Conservation (phyloP, 2,113 vertebrate species). For the Kobus ellipsiprymnus region DNA sequence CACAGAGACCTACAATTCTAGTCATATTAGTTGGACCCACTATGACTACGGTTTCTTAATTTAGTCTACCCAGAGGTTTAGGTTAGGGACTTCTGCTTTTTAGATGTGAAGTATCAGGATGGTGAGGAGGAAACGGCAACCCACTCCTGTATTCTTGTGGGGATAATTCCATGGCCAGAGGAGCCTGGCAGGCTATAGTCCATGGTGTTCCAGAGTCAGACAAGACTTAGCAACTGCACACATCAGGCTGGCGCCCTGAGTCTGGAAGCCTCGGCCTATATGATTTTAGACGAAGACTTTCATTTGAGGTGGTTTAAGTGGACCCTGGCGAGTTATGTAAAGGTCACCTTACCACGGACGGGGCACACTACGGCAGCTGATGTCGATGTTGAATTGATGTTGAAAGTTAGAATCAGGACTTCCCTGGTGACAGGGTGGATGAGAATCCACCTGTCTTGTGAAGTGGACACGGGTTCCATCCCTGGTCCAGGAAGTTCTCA, state of each 20-base stretch:
- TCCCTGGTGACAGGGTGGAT: background rate
- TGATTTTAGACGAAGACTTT: background rate
- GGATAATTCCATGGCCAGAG: background rate
- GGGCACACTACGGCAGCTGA: background rate
- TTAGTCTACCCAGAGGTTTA: background rate
- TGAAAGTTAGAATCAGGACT: background rate
- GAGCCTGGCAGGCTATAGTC: background rate
- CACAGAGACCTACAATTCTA: background rate
- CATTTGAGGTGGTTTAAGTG: background rate
- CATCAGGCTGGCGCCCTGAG: background rate
- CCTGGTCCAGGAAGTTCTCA: background rate
- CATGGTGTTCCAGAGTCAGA: accelerated
- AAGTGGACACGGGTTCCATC: background rate
- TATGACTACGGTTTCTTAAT: background rate
- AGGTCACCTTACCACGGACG: background rate
- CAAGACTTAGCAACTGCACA: background rate
- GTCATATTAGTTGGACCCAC: background rate
- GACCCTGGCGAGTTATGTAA: background rate
- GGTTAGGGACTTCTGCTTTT: background rate
- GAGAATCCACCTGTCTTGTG: background rate
- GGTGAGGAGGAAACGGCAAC: background rate
- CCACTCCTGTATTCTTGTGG: background rate
- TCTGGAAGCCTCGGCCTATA: background rate
- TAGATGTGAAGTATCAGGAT: background rate
- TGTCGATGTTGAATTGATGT: background rate